Evolutionary conservation across 1,140 invertebrate genomes (phyloP), one percentile per base, ranked within the genome.

Genomic region (Monomorium pharaonis): DNA sequence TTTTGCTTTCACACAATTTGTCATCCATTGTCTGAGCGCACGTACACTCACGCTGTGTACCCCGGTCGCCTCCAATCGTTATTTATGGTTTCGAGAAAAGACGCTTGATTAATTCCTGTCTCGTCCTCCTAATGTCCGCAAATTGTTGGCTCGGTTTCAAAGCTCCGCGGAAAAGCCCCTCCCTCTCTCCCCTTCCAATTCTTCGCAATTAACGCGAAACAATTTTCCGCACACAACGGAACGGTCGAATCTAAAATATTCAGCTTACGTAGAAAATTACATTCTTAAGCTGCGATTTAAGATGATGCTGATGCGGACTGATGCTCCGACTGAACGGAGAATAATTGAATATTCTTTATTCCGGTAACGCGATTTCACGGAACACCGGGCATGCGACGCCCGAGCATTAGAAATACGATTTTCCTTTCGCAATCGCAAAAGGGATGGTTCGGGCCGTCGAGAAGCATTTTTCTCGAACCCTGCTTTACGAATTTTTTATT

Each of bases 1-100:
- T 93, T 93, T 93, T 92, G 90, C 92, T 88, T 91, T 88, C 84
- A 78, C 84, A 84, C 92, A 92, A 94, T 94, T 93, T 94, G 92
- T 94, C 93, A 94, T 93, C 93, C 91, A 93, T 93, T 94, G 92
- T 94, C 92, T 75, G 92, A 89, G 77, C 87, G 88, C 83, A 84
- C 85, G 74, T 65, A 62, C 75, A 60, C 65, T 58, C 51, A 85
- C 54, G n/a, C n/a, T n/a, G n/a, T n/a, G n/a, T 51, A 37, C 72
- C 63, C 51, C 18, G 10, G 18, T 24, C 77, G 47, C 47, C 37
- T 72, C 86, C 83, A 89, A 92, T 90, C 89, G 92, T 93, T 93
- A 93, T 93, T 94, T 93, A 94, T 92, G 92, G 77, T 93, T 90
- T 90, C 74, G 74, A 44, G 37, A 75, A n/a, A n/a, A 90, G 87